phyloP scores from a whole-genome alignment of 2,888 invertebrate genomes.

The Asteroscopus sphinx region DNA sequence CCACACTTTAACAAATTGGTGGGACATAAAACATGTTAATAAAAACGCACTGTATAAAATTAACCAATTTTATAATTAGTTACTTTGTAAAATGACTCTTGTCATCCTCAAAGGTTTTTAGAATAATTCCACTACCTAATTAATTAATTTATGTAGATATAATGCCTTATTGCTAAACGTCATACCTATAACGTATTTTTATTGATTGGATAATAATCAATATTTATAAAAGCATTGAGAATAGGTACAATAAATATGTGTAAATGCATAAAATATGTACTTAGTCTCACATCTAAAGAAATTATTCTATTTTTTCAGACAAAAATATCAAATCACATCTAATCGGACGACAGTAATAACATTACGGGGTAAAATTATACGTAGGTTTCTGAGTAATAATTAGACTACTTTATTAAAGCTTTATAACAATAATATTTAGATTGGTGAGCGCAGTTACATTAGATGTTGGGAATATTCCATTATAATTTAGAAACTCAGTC shows the following conservation, averaged over 20 bases:
- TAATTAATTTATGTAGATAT: slow-evolving; percentile 18
- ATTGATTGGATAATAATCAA: slow-evolving; percentile 24
- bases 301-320: slow-evolving; percentile 31
- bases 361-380: slow-evolving; percentile 48
- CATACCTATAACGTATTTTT: slow-evolving; percentile 9
- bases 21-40: slow-evolving; percentile 13
- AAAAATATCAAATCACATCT: slow-evolving; percentile 46
- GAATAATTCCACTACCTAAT: slow-evolving; percentile 30
- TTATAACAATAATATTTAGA: slow-evolving; percentile 51
- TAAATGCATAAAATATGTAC: slow-evolving; percentile 46
- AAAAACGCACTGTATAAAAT: slow-evolving; percentile 54
- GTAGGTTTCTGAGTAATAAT: slow-evolving; percentile 43
- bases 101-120: slow-evolving; percentile 25
- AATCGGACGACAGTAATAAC: slow-evolving; percentile 50
- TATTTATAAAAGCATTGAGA: slow-evolving; percentile 46
- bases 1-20: neutral
- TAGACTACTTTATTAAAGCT: slow-evolving; percentile 57
- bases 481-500: slow-evolving; percentile 16
- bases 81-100: slow-evolving; percentile 30
- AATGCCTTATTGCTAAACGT: slow-evolving; percentile 26
- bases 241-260: slow-evolving; percentile 30
- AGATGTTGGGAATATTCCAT: slow-evolving; percentile 25
- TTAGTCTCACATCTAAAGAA: slow-evolving; percentile 23
- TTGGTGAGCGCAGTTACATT: slow-evolving; percentile 23
- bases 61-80: slow-evolving; percentile 26